Conservation (phyloP, 1,140 invertebrate species). For the Zaprionus inermis region DNA sequence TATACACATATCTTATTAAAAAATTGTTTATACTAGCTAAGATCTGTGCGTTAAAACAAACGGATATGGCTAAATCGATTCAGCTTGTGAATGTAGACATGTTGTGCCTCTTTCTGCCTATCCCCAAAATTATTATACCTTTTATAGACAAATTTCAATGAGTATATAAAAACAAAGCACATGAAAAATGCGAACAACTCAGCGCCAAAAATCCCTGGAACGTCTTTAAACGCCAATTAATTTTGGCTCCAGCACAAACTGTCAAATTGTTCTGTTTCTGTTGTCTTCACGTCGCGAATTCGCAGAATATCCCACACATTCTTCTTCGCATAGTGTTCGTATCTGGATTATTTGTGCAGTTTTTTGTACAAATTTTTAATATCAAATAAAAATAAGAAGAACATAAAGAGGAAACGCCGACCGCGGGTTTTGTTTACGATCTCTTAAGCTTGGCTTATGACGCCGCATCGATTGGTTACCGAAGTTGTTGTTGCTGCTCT, state of each 20-base stretch:
- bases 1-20: no score
- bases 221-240: conserved; percentile 78
- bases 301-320: conserved; percentile 56
- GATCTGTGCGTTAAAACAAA: no score
- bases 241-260: conserved; percentile 60
- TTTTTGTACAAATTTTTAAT: conserved; percentile 53
- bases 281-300: conserved; percentile 30
- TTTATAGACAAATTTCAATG: no score
- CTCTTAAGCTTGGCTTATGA: conserved; percentile 75
- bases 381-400: conserved; percentile 44
- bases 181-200: conserved; percentile 15
- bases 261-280: conserved; percentile 50
- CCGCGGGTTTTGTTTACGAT: conserved; percentile 63
- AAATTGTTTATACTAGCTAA: no score
- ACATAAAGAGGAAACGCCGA: conserved; percentile 38
- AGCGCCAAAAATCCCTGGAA: conserved; percentile 49
- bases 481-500: conserved; percentile 41
- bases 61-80: no score
- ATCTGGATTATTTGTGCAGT: conserved; percentile 49
- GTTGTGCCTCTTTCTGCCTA: no score
- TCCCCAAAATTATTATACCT: no score
- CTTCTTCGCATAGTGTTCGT: conserved; percentile 14
- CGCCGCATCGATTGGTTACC: conserved; percentile 50
- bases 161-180: not conserved
- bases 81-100: no score